Evolutionary conservation across 2,888 invertebrate species (phyloP).

Genomic region (Hirtodrosophila alboralis): DNA sequence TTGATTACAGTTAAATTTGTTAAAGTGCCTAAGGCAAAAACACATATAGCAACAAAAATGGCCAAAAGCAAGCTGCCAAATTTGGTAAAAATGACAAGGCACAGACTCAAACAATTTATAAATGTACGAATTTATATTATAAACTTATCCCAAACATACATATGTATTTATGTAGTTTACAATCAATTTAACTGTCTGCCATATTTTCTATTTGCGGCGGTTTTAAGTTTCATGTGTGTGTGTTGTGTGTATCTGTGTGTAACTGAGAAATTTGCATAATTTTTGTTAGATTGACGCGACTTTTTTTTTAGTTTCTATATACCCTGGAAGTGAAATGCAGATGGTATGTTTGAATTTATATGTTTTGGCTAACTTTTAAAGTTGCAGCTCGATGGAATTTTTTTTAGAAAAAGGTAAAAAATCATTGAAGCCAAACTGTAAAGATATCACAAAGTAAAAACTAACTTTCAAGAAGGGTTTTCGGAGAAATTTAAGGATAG

Average conservation of each 20-base stretch:
- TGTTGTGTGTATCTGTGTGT: too few relatives aligned
- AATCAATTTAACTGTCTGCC: slow-evolving; percentile 73
- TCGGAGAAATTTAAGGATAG: too few relatives aligned
- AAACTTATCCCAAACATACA: slow-evolving; percentile 53
- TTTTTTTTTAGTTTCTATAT: slow-evolving; percentile 14
- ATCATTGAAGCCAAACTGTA: too few relatives aligned
- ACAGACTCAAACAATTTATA: slow-evolving; percentile 20
- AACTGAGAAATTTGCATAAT: slow-evolving; percentile 66
- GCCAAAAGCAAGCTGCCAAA: slow-evolving; percentile 53
- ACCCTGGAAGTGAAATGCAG: slow-evolving; percentile 5
- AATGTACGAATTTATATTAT: slow-evolving; percentile 23
- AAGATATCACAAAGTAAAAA: too few relatives aligned
- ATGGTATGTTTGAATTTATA: too few relatives aligned
- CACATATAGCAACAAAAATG: slow-evolving; percentile 20
- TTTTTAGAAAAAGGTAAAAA: too few relatives aligned
- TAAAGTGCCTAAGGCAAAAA: slow-evolving; percentile 24
- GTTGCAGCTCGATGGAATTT: too few relatives aligned
- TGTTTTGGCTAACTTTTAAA: too few relatives aligned
- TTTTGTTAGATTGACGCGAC: slow-evolving; percentile 56
- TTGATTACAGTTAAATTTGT: slow-evolving; percentile 59
- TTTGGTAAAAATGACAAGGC: slow-evolving; percentile 64
- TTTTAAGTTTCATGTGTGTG: slow-evolving; percentile 45
- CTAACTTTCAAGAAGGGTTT: too few relatives aligned
- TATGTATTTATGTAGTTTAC: slow-evolving; percentile 57
- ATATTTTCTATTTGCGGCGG: slow-evolving; percentile 52